phyloP scores from a whole-genome alignment of 2,888 invertebrate species.

The Aphidoletes aphidimyza region DNA sequence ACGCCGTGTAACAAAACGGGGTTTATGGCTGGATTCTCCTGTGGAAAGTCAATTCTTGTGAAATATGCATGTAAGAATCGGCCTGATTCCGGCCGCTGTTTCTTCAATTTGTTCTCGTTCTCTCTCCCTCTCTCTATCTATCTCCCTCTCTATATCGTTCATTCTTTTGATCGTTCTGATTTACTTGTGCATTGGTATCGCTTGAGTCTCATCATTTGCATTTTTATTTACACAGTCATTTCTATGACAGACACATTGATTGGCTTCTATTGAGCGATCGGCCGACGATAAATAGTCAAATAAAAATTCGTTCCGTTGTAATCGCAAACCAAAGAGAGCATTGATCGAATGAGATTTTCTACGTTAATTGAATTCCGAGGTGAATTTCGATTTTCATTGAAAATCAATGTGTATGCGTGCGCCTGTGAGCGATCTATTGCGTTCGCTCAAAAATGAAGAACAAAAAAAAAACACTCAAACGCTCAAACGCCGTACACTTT shows the following conservation, averaged over 20 bases:
- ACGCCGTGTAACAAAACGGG: constrained; percentile 1
- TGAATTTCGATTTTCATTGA: constrained; percentile 54
- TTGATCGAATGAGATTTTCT: background rate
- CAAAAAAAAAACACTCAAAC: too few species aligned
- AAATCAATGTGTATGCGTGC: too few species aligned
- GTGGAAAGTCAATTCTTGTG: background rate
- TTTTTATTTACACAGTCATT: constrained; percentile 28
- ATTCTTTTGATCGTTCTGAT: background rate
- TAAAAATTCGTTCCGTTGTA: background rate
- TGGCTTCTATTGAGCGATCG: constrained; percentile 10
- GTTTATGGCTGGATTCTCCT: constrained; percentile 29
- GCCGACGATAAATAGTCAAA: background rate
- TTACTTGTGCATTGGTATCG: background rate
- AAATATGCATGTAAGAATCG: background rate
- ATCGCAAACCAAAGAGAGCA: too few species aligned
- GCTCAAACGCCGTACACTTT: too few species aligned
- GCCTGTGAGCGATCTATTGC: too few species aligned
- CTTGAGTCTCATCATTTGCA: background rate
- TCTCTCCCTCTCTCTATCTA: background rate
- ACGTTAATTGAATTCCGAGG: constrained; percentile 52
- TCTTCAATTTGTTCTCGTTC: too few species aligned
- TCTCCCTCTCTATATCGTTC: background rate
- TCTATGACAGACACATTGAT: constrained; percentile 33
- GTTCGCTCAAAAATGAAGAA: too few species aligned
- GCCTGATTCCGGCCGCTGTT: background rate